Evolutionary conservation across 2,888 invertebrate genomes (phyloP).

Genomic region (Papilio demoleus): DNA sequence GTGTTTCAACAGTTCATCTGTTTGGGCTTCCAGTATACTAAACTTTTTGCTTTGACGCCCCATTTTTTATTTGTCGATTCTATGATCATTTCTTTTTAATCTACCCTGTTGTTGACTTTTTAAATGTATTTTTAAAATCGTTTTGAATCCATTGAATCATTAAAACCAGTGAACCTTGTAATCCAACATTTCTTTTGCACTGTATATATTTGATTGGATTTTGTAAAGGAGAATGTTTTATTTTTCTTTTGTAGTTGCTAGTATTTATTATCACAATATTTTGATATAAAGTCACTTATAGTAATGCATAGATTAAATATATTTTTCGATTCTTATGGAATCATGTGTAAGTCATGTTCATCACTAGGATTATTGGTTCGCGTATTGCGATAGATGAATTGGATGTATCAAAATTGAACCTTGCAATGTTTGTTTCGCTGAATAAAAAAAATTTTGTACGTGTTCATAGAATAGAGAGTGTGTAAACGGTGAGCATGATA

Average conservation of each 20-base stretch:
- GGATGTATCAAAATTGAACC: slow-evolving; percentile 52
- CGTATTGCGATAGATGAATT: slow-evolving; percentile 40
- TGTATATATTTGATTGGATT: slow-evolving; percentile 67
- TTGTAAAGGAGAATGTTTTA: slow-evolving; percentile 57
- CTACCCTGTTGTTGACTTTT: slow-evolving; percentile 42
- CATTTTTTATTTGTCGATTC: slow-evolving; percentile 46
- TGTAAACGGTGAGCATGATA: slow-evolving; percentile 45
- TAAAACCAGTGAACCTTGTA: slow-evolving; percentile 66
- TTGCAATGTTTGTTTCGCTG: slow-evolving; percentile 51
- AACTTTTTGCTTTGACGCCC: slow-evolving; percentile 69
- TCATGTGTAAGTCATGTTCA: slow-evolving; percentile 45
- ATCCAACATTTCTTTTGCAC: slow-evolving; percentile 63
- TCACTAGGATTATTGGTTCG: slow-evolving; percentile 44
- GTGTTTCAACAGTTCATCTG: slow-evolving; percentile 79
- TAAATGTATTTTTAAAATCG: slow-evolving; percentile 25
- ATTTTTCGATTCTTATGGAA: slow-evolving; percentile 42
- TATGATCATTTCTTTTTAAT: slow-evolving; percentile 39
- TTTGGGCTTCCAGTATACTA: slow-evolving; percentile 81
- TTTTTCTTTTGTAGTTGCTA: slow-evolving; percentile 67
- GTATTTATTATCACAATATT: slow-evolving; percentile 70
- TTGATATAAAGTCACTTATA: slow-evolving; percentile 53
- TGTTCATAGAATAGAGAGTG: slow-evolving; percentile 42
- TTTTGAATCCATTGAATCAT: slow-evolving; percentile 35
- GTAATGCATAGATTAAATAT: slow-evolving; percentile 47
- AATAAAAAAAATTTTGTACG: slow-evolving; percentile 40